Evolutionary conservation across 2,797 vertebrate species (phyloP).

Genomic region (Loriculus beryllinus): DNA sequence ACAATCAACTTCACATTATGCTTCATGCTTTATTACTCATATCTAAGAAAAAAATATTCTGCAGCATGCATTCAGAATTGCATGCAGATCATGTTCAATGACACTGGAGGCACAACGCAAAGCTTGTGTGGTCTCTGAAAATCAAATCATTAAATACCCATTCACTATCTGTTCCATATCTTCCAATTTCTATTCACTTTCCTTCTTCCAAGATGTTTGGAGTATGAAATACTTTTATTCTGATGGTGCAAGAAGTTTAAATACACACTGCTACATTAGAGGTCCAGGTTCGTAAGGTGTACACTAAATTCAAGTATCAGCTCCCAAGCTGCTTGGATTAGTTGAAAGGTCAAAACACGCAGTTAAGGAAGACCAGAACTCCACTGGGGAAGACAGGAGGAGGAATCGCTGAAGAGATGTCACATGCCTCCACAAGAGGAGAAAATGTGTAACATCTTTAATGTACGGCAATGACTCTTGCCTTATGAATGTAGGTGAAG

Average conservation of each 20-base stretch:
- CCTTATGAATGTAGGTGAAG: constrained; percentile 78
- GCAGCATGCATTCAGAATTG: background rate
- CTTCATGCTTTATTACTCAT: background rate
- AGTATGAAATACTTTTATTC: background rate
- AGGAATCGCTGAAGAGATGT: constrained; percentile 2
- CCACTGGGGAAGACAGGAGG: background rate
- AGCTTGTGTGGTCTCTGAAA: background rate
- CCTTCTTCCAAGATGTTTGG: background rate
- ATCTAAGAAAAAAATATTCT: background rate
- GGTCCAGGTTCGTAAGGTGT: background rate
- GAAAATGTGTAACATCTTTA: constrained; percentile 58
- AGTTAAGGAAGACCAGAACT: background rate
- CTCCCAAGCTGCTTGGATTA: background rate
- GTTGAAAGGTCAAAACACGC: background rate
- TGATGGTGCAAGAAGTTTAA: background rate
- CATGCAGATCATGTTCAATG: fast-evolving
- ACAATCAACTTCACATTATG: background rate
- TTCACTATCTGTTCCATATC: background rate
- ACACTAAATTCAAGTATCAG: background rate
- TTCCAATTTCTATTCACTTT: background rate
- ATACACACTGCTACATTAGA: background rate
- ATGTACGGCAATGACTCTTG: constrained; percentile 66
- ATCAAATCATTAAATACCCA: background rate
- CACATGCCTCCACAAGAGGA: constrained; percentile 21
- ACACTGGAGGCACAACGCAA: background rate